These are phyloP conservation scores for Andrena praecox DNA, from an alignment of 2,888 invertebrate species.

Conservation along the genomic window DNA sequence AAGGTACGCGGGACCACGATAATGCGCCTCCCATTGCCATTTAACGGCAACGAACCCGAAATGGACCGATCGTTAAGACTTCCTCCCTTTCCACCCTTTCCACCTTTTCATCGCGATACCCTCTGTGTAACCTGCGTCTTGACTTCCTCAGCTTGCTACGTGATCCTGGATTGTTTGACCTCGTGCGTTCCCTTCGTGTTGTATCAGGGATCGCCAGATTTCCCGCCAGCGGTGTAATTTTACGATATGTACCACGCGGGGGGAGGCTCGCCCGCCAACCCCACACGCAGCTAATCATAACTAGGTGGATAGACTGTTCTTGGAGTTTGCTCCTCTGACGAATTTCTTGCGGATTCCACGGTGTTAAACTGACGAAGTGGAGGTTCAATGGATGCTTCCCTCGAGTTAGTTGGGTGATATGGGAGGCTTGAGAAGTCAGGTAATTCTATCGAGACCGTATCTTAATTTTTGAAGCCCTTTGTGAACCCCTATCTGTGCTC, in stretches of 20 bases:
- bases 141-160: slow-evolving; percentile 32
- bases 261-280: neutral
- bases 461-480: neutral
- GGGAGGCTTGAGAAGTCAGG: neutral
- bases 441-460: neutral
- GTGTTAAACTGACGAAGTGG: neutral
- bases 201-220: slow-evolving; percentile 44
- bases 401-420: too few relatives aligned
- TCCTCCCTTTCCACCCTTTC: slow-evolving; percentile 36
- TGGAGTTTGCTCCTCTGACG: slow-evolving; percentile 7
- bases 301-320: slow-evolving; percentile 3
- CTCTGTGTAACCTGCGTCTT: neutral
- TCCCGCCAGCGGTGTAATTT: slow-evolving; percentile 18
- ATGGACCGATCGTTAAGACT: slow-evolving; percentile 70
- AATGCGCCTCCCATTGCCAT: slow-evolving; percentile 62
- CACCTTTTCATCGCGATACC: slow-evolving; percentile 11
- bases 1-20: slow-evolving; percentile 56
- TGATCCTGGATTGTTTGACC: slow-evolving; percentile 44
- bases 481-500: neutral
- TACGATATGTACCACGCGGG: slow-evolving; percentile 3
- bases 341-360: neutral
- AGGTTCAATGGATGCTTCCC: too few relatives aligned
- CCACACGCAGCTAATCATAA: slow-evolving; percentile 32
- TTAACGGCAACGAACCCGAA: slow-evolving; percentile 62
- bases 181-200: slow-evolving; percentile 12